phyloP scores from a whole-genome alignment of 2,113 vertebrate species.

The Gadus macrocephalus region DNA sequence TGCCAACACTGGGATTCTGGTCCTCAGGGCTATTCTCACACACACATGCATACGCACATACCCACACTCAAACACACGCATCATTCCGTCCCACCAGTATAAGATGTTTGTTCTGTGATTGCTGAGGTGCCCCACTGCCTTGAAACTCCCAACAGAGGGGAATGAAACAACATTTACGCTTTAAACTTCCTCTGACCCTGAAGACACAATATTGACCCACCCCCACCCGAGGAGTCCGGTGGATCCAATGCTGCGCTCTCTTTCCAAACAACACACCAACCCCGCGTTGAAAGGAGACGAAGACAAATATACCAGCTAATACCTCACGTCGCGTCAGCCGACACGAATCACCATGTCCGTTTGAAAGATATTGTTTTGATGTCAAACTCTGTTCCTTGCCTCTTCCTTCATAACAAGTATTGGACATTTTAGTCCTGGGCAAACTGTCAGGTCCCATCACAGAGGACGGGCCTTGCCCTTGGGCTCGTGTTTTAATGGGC shows the following conservation, averaged over 20 bases:
- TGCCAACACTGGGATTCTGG: slow-evolving; percentile 36
- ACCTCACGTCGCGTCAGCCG: slow-evolving; percentile 18
- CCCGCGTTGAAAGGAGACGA: background rate
- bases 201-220: slow-evolving; percentile 47
- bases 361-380: background rate
- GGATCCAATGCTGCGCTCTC: slow-evolving; percentile 26
- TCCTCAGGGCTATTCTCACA: slow-evolving; percentile 34
- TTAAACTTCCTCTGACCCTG: slow-evolving; percentile 48
- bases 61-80: background rate
- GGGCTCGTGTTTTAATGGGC: slow-evolving; percentile 22
- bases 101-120: slow-evolving; percentile 56
- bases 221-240: slow-evolving; percentile 29
- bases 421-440: slow-evolving; percentile 22
- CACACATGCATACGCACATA: background rate
- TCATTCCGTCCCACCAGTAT: slow-evolving; percentile 37
- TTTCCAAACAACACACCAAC: slow-evolving; percentile 42
- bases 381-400: slow-evolving; percentile 6
- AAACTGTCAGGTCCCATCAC: slow-evolving; percentile 19
- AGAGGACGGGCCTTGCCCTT: slow-evolving; percentile 29
- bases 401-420: slow-evolving; percentile 7
- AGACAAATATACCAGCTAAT: background rate
- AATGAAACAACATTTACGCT: slow-evolving; percentile 54
- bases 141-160: slow-evolving; percentile 46
- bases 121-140: slow-evolving; percentile 45
- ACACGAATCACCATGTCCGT: slow-evolving; percentile 20